phyloP scores from a whole-genome alignment of 1,140 invertebrate species.

The Melitaea cinxia region DNA sequence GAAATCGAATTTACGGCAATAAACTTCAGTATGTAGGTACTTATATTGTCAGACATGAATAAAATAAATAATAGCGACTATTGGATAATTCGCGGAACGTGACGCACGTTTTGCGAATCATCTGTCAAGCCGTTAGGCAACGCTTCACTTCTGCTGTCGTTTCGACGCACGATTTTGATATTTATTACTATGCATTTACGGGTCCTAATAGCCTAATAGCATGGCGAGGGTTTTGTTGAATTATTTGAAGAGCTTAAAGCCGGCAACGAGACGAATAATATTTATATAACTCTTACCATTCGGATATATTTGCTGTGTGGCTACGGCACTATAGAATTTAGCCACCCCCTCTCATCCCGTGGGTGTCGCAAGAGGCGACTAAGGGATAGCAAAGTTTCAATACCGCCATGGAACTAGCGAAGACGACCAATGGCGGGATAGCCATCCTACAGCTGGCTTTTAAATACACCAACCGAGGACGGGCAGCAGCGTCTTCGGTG shows the following conservation, averaged over 20 bases:
- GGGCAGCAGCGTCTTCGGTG: no score
- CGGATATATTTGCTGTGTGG: neutral
- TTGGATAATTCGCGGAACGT: conserved; percentile 25
- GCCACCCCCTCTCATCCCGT: no score
- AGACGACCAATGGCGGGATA: no score
- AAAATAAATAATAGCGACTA: conserved; percentile 21
- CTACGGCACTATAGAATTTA: neutral
- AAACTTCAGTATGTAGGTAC: neutral
- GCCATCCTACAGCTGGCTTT: no score
- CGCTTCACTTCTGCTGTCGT: neutral
- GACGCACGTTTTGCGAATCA: conserved; percentile 31
- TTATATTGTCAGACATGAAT: conserved; percentile 20
- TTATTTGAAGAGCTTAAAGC: neutral
- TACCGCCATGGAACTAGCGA: no score
- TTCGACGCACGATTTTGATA: conserved; percentile 1
- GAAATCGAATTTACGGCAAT: no score
- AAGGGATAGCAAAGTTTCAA: no score
- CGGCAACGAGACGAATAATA: conserved; percentile 9
- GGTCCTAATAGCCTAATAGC: neutral
- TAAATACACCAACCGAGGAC: no score
- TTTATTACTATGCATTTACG: neutral
- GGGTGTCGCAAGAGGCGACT: no score
- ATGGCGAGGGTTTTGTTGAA: neutral
- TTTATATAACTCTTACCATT: neutral
- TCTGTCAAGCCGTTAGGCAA: conserved; percentile 28